Percentiles rank a stretch among this genome's conserved stretches.
Evolutionary conservation across 2,113 vertebrate species (phyloP).

Genomic region (Cromileptes altivelis): DNA sequence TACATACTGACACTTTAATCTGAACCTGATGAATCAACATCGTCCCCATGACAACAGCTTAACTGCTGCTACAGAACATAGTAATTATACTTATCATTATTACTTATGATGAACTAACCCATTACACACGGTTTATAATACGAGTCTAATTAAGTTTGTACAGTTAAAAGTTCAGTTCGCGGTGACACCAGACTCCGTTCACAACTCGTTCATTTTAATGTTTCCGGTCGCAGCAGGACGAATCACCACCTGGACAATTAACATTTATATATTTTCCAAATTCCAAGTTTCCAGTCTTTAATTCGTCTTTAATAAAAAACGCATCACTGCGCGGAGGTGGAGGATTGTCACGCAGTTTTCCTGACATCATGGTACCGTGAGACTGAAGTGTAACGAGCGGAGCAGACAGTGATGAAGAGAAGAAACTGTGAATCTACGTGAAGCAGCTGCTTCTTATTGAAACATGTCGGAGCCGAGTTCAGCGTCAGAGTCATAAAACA

Average conservation of each 20-base stretch:
- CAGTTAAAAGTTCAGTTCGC: background rate
- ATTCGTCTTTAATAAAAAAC: background rate
- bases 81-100: background rate
- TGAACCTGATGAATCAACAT: background rate
- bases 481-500: too few species aligned
- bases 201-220: background rate
- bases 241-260: accelerated
- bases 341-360: background rate
- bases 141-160: background rate
- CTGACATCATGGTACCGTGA: background rate
- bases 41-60: too few species aligned
- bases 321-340: accelerated
- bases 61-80: too few species aligned
- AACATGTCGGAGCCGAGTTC: too few species aligned
- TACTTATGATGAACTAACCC: background rate
- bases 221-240: background rate
- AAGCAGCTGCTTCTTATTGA: background rate
- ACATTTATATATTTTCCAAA: background rate
- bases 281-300: background rate
- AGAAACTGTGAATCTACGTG: background rate
- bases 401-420: too few species aligned
- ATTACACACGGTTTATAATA: background rate
- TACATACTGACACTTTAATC: background rate
- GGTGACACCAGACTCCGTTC: background rate
- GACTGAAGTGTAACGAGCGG: too few species aligned